A percentile compares a stretch with the other conserved stretches of the same genome.
These are phyloP conservation scores for Trogon melanurus DNA, from an alignment of 2,113 vertebrate species.

Conservation along the genomic window DNA sequence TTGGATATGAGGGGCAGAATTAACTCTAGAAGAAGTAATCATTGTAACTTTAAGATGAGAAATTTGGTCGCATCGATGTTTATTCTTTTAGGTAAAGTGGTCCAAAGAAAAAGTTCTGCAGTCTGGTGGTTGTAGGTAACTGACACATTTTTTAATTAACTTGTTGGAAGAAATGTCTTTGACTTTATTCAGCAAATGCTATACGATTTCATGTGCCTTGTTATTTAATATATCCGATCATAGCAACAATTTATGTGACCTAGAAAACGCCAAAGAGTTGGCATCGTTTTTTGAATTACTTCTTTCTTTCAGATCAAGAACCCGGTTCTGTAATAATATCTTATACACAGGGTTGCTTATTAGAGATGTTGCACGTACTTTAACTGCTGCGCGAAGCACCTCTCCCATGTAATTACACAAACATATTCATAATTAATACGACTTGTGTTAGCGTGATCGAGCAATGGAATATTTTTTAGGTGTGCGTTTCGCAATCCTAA, in stretches of 20 bases:
- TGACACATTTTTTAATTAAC: not conserved
- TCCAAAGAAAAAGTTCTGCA: conserved; percentile 10
- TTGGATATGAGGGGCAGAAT: not conserved
- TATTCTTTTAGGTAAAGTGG: not conserved
- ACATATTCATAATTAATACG: conserved; percentile 61
- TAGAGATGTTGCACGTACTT: conserved; percentile 60
- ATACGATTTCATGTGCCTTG: not conserved
- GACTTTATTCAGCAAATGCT: conserved; percentile 14
- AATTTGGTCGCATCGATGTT: not conserved
- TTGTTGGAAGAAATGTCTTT: not conserved
- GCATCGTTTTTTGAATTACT: conserved; percentile 44
- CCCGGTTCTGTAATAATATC: conserved; percentile 57
- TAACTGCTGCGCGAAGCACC: conserved; percentile 61
- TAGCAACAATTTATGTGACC: conserved; percentile 58
- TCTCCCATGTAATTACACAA: conserved; percentile 73
- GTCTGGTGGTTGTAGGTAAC: not conserved
- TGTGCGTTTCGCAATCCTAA: conserved; percentile 55
- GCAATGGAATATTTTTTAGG: conserved; percentile 49
- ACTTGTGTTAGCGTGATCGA: conserved; percentile 63
- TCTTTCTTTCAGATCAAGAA: conserved; percentile 52
- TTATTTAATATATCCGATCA: conserved; percentile 10
- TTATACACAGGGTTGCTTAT: conserved; percentile 50
- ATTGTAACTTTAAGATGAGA: not conserved
- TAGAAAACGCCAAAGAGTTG: conserved; percentile 49
- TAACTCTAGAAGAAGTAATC: not conserved